Evolutionary conservation across 1,140 invertebrate species (phyloP), one percentile per base, ranked within the genome.

Genomic region (Hypothenemus hampei): DNA sequence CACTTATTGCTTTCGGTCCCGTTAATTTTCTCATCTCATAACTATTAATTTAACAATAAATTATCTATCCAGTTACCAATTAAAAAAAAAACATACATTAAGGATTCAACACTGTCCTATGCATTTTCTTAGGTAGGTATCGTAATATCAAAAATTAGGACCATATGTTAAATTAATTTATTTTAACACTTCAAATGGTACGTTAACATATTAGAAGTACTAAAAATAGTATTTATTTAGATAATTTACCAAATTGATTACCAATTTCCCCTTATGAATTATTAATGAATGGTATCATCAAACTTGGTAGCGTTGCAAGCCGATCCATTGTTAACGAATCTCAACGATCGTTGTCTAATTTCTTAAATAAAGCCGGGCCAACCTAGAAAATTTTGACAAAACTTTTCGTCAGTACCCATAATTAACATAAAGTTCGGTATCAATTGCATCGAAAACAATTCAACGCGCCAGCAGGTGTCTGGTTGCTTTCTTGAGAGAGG

Each of bases 401-500:
- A 37, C 20, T 23, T 33, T 26, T 8, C 20, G 21, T 23, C 20
- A 16, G 20, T 49, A 35, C 46, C 46, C 46, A 37, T 40, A 51
- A 51, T 51, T 51, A 31, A 20, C 37, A 51, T 51, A 51, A 51
- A 26, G 24, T n/a, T 23, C 15, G 15, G 33, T 41, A 56, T 56
- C 53, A 48, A 48, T 48, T 45, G 53, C 45, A 40, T 36, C 53
- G 35, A 37, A 52, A 54, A 54, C 33, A 54, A 54, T 54, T 54
- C 35, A 48, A 22, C 44, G 31, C 19, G 22, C 37, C 36, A 33
- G 20, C 53, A 41, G 44, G 53, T 56, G 53, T 46, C 52, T 35
- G 50, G 24, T 54, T 45, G 29, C 51, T 54, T 54, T 53, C 44
- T 55, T 60, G 53, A 57, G 58, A 60, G 45, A 43, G 41, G 47